Conservation (phyloP, 2,113 vertebrate genomes). For the Austrofundulus limnaeus region DNA sequence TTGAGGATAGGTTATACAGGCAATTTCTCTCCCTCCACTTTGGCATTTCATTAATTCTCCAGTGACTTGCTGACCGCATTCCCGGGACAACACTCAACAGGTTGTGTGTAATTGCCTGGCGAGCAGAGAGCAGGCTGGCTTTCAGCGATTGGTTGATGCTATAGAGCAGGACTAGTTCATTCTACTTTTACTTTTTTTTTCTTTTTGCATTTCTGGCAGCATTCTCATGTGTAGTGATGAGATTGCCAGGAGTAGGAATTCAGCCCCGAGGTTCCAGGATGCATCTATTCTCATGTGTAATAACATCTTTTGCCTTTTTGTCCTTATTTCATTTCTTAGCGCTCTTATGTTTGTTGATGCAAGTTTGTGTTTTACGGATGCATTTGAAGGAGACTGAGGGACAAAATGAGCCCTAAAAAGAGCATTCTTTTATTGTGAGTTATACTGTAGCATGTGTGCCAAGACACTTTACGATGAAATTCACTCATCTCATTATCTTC, state of each 20-base stretch:
- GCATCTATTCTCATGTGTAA: slow-evolving; percentile 31
- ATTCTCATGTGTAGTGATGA: slow-evolving; percentile 68
- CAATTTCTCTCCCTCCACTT: slow-evolving; percentile 77
- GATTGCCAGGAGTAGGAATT: slow-evolving; percentile 52
- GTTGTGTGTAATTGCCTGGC: slow-evolving; percentile 79
- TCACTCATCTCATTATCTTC: not conserved
- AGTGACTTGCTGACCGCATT: slow-evolving; percentile 73
- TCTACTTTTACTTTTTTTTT: slow-evolving; percentile 22
- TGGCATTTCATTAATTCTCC: slow-evolving; percentile 81
- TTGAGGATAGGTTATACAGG: slow-evolving; percentile 77
- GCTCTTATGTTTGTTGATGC: slow-evolving; percentile 4
- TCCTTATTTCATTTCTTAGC: slow-evolving; percentile 15
- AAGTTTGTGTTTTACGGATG: not conserved
- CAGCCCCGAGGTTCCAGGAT: slow-evolving; percentile 40
- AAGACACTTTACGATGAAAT: not conserved
- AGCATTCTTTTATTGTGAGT: not conserved
- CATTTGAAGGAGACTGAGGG: not conserved
- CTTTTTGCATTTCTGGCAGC: slow-evolving; percentile 37
- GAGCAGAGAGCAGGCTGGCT: slow-evolving; percentile 62
- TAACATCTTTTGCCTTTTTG: slow-evolving; percentile 40
- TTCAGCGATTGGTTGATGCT: slow-evolving; percentile 66
- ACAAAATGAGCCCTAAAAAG: not conserved
- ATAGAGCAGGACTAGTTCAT: slow-evolving; percentile 43
- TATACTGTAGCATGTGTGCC: not conserved
- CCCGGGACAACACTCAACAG: slow-evolving; percentile 79